These are phyloP conservation scores for Numenius arquata DNA, from an alignment of 2,113 vertebrate species.

Conservation along the genomic window DNA sequence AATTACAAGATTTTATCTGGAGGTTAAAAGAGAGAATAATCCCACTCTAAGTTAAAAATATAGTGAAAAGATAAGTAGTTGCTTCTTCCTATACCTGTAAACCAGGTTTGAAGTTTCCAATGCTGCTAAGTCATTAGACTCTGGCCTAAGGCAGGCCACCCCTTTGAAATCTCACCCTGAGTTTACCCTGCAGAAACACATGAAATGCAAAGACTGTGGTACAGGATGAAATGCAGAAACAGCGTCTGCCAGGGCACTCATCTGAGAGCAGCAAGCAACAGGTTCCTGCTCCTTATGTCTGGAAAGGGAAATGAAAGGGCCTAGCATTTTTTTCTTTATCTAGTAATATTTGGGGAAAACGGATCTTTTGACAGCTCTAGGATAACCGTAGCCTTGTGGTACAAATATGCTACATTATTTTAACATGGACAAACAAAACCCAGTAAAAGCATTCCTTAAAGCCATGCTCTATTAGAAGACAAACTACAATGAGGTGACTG, in stretches of 20 bases:
- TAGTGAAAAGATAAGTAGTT: background rate
- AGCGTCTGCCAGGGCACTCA: background rate
- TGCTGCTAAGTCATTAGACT: background rate
- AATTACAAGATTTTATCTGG: background rate
- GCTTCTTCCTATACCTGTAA: background rate
- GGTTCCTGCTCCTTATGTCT: background rate
- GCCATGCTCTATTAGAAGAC: background rate
- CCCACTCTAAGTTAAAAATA: background rate
- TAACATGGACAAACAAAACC: background rate
- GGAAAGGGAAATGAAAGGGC: background rate
- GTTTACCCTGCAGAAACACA: background rate
- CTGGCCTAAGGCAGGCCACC: background rate
- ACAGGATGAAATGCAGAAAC: background rate
- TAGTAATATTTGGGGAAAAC: background rate
- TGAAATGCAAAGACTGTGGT: background rate
- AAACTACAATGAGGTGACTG: background rate
- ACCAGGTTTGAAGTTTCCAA: background rate
- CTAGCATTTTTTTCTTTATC: background rate
- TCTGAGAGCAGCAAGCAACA: background rate
- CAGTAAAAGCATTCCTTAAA: background rate
- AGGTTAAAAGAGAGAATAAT: background rate
- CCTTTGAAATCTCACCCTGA: background rate
- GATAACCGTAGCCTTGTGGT: background rate
- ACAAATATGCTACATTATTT: background rate
- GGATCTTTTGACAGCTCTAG: background rate